Evolutionary conservation across 2,888 invertebrate species (phyloP).

Genomic region (Nycteola revayana): DNA sequence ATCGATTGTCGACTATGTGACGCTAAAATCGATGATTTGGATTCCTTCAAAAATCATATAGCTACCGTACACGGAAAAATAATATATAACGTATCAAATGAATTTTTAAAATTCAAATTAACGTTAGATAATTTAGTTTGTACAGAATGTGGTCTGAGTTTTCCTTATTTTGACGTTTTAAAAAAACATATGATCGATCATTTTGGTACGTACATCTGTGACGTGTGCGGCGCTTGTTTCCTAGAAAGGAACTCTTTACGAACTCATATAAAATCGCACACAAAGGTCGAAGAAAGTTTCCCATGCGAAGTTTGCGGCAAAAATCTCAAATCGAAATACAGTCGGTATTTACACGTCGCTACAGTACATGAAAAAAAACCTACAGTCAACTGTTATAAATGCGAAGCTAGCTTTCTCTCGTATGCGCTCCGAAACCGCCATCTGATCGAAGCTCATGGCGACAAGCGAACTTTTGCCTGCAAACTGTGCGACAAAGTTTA

Average conservation of each 20-base stretch:
- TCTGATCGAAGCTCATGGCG: constrained; percentile 65
- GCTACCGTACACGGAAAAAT: constrained; percentile 41
- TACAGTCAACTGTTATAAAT: constrained; percentile 66
- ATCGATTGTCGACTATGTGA: constrained; percentile 65
- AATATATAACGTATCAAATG: constrained; percentile 52
- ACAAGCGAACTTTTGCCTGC: constrained; percentile 63
- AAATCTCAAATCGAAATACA: constrained; percentile 64
- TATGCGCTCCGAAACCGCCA: constrained; percentile 62
- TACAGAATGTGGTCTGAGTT: constrained; percentile 58
- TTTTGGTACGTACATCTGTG: constrained; percentile 65
- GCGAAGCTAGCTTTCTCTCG: constrained; percentile 61
- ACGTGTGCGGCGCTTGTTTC: constrained; percentile 71
- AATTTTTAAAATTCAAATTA: constrained; percentile 62
- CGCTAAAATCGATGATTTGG: constrained; percentile 57
- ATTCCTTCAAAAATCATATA: constrained; percentile 54
- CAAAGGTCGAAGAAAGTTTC: constrained; percentile 67
- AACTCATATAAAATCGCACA: constrained; percentile 68
- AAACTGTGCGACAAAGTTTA: constrained; percentile 67
- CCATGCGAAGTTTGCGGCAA: constrained; percentile 77
- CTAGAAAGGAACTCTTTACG: constrained; percentile 65
- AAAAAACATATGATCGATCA: constrained; percentile 70
- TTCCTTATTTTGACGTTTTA: constrained; percentile 61
- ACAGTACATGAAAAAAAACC: constrained; percentile 70
- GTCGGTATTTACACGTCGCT: constrained; percentile 58
- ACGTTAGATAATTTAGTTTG: constrained; percentile 57